Evolutionary conservation across 2,113 vertebrate species (phyloP).

Genomic region (Drymodes brunneopygia): DNA sequence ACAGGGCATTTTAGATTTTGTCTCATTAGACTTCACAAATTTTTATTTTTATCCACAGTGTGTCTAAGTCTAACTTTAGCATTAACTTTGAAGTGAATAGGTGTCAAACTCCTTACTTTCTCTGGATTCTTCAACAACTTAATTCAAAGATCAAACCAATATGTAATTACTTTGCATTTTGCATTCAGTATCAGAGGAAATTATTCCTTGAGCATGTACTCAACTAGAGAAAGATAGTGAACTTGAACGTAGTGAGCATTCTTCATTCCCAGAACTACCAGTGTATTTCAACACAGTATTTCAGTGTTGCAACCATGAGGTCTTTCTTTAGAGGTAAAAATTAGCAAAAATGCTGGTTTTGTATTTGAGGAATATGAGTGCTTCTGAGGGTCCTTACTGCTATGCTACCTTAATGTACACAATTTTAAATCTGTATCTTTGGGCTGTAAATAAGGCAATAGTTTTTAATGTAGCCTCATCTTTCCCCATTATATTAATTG

Average conservation of each 20-base stretch:
- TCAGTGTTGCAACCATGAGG: neutral
- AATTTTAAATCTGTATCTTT: neutral
- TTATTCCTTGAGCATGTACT: neutral
- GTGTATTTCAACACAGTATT: too few relatives aligned
- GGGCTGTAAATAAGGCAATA: neutral
- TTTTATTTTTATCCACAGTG: neutral
- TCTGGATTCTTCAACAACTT: neutral
- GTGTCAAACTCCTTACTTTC: neutral
- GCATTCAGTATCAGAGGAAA: neutral
- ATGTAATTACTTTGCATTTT: neutral
- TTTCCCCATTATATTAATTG: neutral
- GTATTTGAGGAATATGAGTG: neutral
- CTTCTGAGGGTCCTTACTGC: neutral
- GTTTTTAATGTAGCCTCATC: neutral
- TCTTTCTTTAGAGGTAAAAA: neutral
- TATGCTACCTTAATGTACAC: neutral
- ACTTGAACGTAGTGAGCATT: neutral
- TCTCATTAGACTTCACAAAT: neutral
- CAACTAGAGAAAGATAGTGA: neutral
- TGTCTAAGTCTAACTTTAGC: neutral
- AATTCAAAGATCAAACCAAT: neutral
- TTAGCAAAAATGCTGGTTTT: neutral
- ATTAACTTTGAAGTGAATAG: neutral
- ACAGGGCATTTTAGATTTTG: neutral
- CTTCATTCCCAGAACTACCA: neutral